Evolutionary conservation across 2,888 invertebrate species (phyloP).

Genomic region (Leuctra nigra): DNA sequence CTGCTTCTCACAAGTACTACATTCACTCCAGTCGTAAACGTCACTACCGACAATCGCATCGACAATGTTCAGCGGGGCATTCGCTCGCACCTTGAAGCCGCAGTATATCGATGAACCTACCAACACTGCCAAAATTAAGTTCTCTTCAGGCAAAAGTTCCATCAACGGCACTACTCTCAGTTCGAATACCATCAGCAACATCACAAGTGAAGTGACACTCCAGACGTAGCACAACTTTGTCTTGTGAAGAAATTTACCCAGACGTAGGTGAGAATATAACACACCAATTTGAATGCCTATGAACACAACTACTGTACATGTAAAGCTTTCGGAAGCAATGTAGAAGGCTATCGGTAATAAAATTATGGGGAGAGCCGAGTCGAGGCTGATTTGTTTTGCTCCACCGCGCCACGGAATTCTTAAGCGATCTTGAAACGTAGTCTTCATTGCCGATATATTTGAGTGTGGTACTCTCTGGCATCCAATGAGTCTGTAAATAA

Average conservation of each 20-base stretch:
- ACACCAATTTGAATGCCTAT: slow-evolving; percentile 32
- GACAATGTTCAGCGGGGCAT: slow-evolving; percentile 33
- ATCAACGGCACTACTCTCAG: slow-evolving; percentile 59
- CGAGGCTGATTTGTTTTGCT: slow-evolving; percentile 47
- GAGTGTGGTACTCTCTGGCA: slow-evolving; percentile 37
- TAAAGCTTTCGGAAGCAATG: slow-evolving; percentile 44
- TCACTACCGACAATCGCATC: slow-evolving; percentile 11
- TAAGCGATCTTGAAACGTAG: slow-evolving; percentile 48
- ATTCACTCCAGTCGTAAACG: slow-evolving; percentile 42
- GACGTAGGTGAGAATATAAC: slow-evolving; percentile 30
- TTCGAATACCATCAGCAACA: slow-evolving; percentile 64
- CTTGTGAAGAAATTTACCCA: slow-evolving; percentile 40
- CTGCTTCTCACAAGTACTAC: slow-evolving; percentile 54
- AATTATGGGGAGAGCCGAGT: slow-evolving; percentile 45
- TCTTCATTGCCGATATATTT: slow-evolving; percentile 39
- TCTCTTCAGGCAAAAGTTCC: slow-evolving; percentile 62
- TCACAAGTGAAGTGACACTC: slow-evolving; percentile 59
- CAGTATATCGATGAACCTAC: slow-evolving; percentile 44
- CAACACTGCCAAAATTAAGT: slow-evolving; percentile 48
- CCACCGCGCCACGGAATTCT: slow-evolving; percentile 54
- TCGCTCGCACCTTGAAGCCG: slow-evolving; percentile 38
- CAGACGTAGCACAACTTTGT: slow-evolving; percentile 72
- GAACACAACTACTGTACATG: slow-evolving; percentile 37
- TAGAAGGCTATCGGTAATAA: slow-evolving; percentile 44
- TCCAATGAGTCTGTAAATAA: slow-evolving; percentile 38